Base-by-base conservation (phyloP, 92 coral and sea anemone genomes). In the Bergia puertoricense region DNA sequence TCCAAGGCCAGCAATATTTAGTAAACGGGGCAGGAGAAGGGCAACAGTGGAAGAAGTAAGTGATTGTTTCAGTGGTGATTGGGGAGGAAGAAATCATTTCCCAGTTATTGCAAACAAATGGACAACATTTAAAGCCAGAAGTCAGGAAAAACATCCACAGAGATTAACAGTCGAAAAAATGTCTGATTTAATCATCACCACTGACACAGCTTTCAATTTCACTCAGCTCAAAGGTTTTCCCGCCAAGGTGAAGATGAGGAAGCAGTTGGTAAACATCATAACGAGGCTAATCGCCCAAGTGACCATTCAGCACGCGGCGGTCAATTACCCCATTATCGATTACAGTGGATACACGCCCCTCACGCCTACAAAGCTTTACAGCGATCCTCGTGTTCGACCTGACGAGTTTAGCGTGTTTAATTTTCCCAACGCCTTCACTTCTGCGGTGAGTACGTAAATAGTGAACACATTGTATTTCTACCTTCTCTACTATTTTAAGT, bases 351-450 rank as follows among this genome's bases (percentile, higher is more conserved):
- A 18, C 44, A 73, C 77, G 22, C 77, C 77, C 3, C 77, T 73
- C 44, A 73, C 77, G 5, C 77, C 77, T 36, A 73, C 77, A 7
- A 73, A 73, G 44, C 18, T 73, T 14, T 73, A 73, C 77, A 39
- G 77, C 77, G 77, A 73, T 39, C 77, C 77, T 22, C 77, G 43
- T 37, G 77, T 73, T 3, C 37, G 6, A 30, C 77, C 77, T 3
- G 77, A 22, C 77, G 77, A 73, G 43, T 73, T 73, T 38, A 73
- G 77, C 77, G 77, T 73, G 41, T 23, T 36, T 44, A 73, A 73
- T 73, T 23, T 73, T 15, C 77, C 77, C 15, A 73, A 73, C 43
- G 77, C 41, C 77, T 36, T 36, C 16, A 73, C n/a, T 8, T 23
- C 77, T 2, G 77, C 77, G 77, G 77, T 73, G 8, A 62, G 69